Percentiles rank a stretch among this genome's conserved stretches.
These are phyloP conservation scores for Oscheius onirici DNA, from an alignment of 2,888 invertebrate genomes.

Conservation along the genomic window DNA sequence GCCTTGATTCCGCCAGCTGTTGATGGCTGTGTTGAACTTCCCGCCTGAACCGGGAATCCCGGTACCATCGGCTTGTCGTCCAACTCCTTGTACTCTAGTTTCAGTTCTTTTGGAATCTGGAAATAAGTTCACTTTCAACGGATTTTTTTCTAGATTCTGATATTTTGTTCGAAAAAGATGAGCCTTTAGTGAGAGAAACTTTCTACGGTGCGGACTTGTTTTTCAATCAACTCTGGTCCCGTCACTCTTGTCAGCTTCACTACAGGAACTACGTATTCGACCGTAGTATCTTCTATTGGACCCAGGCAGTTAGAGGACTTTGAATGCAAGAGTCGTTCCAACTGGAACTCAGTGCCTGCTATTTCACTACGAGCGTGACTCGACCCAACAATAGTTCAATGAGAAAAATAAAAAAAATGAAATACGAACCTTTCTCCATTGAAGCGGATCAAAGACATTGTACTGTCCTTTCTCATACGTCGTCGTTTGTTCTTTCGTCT, in stretches of 20 bases:
- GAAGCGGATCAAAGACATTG: conserved; percentile 98
- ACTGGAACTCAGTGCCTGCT: no score
- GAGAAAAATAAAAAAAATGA: background rate
- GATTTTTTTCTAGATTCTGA: no score
- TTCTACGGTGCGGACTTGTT: no score
- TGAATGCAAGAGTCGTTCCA: no score
- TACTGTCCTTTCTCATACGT: conserved; percentile 98
- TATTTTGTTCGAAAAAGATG: no score
- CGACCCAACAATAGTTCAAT: background rate
- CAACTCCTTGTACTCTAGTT: conserved; percentile 97
- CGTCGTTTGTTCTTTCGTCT: conserved; percentile 83
- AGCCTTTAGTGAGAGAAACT: no score
- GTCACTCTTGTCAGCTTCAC: conserved; percentile 83
- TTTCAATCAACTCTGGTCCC: no score
- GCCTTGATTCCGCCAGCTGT: background rate
- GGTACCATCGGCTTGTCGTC: conserved; percentile 83
- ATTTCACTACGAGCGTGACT: background rate
- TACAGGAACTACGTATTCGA: background rate
- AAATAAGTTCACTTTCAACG: conserved; percentile 8
- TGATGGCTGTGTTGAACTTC: background rate
- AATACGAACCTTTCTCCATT: conserved; percentile 88
- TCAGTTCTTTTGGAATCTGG: conserved; percentile 86
- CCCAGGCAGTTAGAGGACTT: no score
- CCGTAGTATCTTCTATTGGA: background rate
- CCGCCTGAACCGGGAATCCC: conserved; percentile 23